A percentile compares a stretch with the other conserved stretches of the same genome.
phyloP scores from a whole-genome alignment of 1,140 invertebrate species.

The Drosophila kepulauana region DNA sequence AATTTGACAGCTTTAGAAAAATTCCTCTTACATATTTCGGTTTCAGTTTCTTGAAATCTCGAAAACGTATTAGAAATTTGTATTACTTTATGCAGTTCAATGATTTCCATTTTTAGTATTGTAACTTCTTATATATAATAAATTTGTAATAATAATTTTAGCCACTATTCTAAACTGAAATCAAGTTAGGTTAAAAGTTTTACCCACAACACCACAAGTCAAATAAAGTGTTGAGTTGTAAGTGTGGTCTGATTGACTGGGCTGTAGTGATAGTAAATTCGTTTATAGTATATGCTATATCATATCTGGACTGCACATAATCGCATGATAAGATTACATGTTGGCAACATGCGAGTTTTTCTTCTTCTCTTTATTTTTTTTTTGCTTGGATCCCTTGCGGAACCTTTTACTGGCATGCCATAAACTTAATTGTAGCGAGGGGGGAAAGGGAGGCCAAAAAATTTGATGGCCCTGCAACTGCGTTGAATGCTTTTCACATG shows the following conservation, averaged over 20 bases:
- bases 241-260: neutral
- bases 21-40: too few species aligned
- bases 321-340: slow-evolving; percentile 44
- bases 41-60: too few species aligned
- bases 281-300: slow-evolving; percentile 13
- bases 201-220: neutral
- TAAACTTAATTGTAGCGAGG: neutral
- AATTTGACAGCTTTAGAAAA: too few species aligned
- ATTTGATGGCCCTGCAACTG: slow-evolving; percentile 2
- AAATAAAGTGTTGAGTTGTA: slow-evolving; percentile 11
- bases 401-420: neutral
- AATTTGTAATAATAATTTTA: neutral
- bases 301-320: slow-evolving; percentile 47
- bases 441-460: neutral
- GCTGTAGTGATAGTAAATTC: slow-evolving; percentile 17
- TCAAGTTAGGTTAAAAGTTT: neutral
- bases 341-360: slow-evolving; percentile 1
- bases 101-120: too few species aligned
- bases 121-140: too few species aligned
- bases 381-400: neutral
- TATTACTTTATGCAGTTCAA: too few species aligned
- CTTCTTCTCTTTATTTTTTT: neutral
- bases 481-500: neutral
- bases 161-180: neutral
- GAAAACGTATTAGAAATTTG: too few species aligned